Evolutionary conservation across 2,797 vertebrate genomes (phyloP).

Genomic region (Anolis apletophallus): DNA sequence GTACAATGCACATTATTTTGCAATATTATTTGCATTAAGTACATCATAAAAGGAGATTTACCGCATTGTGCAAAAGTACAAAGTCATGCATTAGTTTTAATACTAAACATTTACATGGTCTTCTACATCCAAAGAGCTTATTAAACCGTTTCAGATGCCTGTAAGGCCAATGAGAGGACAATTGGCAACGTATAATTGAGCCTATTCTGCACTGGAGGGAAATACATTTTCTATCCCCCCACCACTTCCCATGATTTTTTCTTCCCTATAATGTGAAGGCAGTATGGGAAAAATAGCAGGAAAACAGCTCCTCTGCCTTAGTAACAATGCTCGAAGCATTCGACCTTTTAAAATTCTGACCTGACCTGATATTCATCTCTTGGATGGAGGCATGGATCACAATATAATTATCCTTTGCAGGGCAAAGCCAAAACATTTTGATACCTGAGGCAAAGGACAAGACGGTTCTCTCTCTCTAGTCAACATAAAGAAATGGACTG

Average conservation of each 20-base stretch:
- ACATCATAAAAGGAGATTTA: slow-evolving; percentile 58
- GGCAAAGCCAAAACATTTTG: not conserved
- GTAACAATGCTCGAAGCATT: not conserved
- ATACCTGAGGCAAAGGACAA: not conserved
- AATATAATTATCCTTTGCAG: not conserved
- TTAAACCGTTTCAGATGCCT: not conserved
- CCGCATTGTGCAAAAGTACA: slow-evolving; percentile 15
- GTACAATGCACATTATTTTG: slow-evolving; percentile 62
- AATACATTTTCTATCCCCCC: not conserved
- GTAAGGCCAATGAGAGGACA: not conserved
- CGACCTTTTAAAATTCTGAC: not conserved
- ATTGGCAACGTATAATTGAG: not conserved
- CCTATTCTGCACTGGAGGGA: not conserved
- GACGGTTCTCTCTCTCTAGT: not conserved
- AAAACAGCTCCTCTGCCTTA: not conserved
- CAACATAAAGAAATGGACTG: not conserved
- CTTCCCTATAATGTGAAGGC: too few species aligned
- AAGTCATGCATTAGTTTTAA: slow-evolving; percentile 53
- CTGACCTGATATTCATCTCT: not conserved
- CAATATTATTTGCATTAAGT: slow-evolving; percentile 62
- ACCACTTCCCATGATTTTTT: not conserved
- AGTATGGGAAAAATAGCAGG: not conserved
- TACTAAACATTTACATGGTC: slow-evolving; percentile 41
- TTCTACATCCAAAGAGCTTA: slow-evolving; percentile 38
- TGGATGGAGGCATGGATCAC: not conserved